Evolutionary conservation across 2,797 vertebrate genomes (phyloP), one percentile per base, ranked within the genome.

Genomic region (Enteromius radiatus): DNA sequence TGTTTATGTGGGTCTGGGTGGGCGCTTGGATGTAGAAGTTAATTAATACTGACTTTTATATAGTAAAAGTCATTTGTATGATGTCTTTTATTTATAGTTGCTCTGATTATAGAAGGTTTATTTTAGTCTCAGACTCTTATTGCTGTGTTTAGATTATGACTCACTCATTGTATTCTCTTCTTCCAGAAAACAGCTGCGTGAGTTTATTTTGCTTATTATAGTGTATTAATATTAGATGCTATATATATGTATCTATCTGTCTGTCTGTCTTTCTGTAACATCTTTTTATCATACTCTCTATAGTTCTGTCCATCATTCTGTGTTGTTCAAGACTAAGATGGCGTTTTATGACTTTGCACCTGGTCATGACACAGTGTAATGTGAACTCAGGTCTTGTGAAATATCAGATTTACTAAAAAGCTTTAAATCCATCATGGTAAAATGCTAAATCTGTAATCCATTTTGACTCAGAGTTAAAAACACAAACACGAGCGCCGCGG

Each of bases 391-490:
- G 26, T 59, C 64, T 45, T 68, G 74, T 45, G 49, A 63, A 79
- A 54, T 70, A 61, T 73, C 56, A 63, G 15, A 68, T 54, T 12
- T 69, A 12, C 36, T 28, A 41, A 79, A 69, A 26, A 17, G 36
- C 38, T 61, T 52, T 33, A 68, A 69, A 82, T 82, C 71, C 73
- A 67, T 68, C n/a, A 21, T 45, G 47, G 56, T 49, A 7, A 49
- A 81, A 74, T 54, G 12, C 33, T 76, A 54, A 76, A 82, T 78
- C 84, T 85, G 78, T 70, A 75, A 79, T 86, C 76, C 79, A 76
- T 80, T 82, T 84, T 52, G 54, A 75, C 23, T 41, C 54, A n/a
- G 67, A 78, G 79, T 74, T 65, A 75, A 84, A 79, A 83, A 83
- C 56, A 76, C 73, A 84, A 83, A 77, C 85, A 70, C 14, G 54